Conservation (phyloP, 2,888 invertebrate species). For the Cyclophora punctaria region DNA sequence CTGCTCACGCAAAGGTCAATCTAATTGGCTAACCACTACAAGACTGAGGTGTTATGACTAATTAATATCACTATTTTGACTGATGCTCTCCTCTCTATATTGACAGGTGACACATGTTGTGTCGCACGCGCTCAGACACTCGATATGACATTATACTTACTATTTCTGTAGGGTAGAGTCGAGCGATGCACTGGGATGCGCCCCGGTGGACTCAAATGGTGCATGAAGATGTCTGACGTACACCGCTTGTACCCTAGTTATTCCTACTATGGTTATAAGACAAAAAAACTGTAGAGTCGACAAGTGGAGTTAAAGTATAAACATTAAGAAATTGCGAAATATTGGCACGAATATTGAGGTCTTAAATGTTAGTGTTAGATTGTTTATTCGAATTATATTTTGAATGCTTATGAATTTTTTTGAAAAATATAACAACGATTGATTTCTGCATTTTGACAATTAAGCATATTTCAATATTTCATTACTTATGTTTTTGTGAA, state of each 20-base stretch:
- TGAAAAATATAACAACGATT: too few species aligned
- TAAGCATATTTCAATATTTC: too few species aligned
- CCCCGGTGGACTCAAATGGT: constrained; percentile 68
- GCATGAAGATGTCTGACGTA: constrained; percentile 66
- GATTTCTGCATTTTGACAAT: too few species aligned
- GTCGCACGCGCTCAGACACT: constrained; percentile 34
- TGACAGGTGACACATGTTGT: constrained; percentile 3
- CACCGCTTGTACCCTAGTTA: constrained; percentile 46
- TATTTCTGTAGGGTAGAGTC: constrained; percentile 55
- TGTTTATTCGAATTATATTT: too few species aligned
- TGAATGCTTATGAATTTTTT: too few species aligned
- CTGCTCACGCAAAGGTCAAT: too few species aligned
- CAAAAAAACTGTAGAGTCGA: constrained; percentile 28
- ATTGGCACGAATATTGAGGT: too few species aligned
- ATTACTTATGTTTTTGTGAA: constrained; percentile 3
- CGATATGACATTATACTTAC: constrained; percentile 69
- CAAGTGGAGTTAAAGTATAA: too few species aligned
- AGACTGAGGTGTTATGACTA: not conserved
- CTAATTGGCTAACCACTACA: not conserved
- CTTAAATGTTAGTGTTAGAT: too few species aligned
- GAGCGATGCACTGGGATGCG: constrained; percentile 56
- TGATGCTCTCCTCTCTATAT: not conserved
- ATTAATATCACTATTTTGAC: not conserved
- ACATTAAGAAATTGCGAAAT: too few species aligned
- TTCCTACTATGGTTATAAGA: constrained; percentile 18